A percentile compares a stretch with the other conserved stretches of the same genome.
phyloP scores from a whole-genome alignment of 2,888 invertebrate species.

The Spicauda simplicius region DNA sequence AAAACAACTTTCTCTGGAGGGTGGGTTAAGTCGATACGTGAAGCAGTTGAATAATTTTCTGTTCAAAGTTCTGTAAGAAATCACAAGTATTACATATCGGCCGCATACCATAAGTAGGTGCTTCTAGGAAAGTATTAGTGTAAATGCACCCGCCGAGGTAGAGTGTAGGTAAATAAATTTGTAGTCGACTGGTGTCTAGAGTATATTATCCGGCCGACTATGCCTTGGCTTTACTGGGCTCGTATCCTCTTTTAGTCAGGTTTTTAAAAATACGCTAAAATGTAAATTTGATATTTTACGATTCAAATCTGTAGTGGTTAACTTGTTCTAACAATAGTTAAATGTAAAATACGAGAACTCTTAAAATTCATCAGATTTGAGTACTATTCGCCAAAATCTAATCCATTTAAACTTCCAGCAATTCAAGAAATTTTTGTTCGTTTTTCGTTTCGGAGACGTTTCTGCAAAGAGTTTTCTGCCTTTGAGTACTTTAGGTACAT shows the following conservation, averaged over 20 bases:
- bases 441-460: background rate
- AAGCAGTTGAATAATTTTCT: constrained; percentile 7
- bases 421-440: background rate
- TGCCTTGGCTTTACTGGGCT: constrained; percentile 38
- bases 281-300: background rate
- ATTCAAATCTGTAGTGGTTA: too few relatives aligned
- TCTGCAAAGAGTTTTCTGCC: background rate
- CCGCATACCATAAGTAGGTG: background rate
- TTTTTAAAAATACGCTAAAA: constrained; percentile 50
- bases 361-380: background rate
- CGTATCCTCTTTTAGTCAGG: constrained; percentile 44
- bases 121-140: constrained; percentile 3
- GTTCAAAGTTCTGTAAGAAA: constrained; percentile 5
- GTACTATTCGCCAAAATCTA: background rate
- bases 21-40: background rate
- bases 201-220: constrained; percentile 43
- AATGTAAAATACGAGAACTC: too few relatives aligned
- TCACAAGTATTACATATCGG: constrained; percentile 11
- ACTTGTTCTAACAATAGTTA: too few relatives aligned
- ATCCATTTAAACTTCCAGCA: background rate
- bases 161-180: constrained; percentile 44
- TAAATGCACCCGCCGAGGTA: constrained; percentile 8
- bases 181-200: constrained; percentile 48
- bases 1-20: background rate
- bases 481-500: background rate